Evolutionary conservation across 2,888 invertebrate species (phyloP).

Genomic region (Halictus ligatus): DNA sequence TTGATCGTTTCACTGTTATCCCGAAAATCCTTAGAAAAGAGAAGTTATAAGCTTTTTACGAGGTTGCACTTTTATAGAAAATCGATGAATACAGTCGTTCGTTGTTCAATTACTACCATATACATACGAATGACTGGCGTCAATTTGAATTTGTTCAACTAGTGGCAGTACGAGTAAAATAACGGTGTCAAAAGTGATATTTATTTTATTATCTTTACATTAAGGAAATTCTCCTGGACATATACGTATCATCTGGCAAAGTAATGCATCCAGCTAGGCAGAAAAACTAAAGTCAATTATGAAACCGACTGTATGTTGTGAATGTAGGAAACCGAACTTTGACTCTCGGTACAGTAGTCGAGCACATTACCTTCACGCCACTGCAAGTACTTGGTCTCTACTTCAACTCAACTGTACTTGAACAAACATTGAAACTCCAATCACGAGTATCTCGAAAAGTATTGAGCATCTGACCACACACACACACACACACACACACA

Average conservation of each 20-base stretch:
- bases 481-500: neutral
- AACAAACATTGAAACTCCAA: constrained; percentile 6
- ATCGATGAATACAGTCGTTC: neutral
- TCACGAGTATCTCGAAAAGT: constrained; percentile 11
- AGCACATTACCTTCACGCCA: neutral
- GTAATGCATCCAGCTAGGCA: too few species aligned
- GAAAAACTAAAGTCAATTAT: too few species aligned
- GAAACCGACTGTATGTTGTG: neutral
- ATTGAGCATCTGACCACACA: neutral
- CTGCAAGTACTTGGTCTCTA: neutral
- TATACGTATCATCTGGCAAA: too few species aligned
- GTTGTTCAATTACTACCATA: neutral
- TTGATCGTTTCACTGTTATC: neutral
- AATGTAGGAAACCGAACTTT: neutral
- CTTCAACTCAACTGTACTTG: neutral
- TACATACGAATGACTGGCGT: neutral
- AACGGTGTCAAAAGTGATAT: neutral
- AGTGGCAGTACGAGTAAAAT: too few species aligned
- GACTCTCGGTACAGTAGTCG: neutral
- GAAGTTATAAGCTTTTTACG: neutral
- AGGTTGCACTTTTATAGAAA: neutral
- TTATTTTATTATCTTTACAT: neutral
- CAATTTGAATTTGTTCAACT: neutral
- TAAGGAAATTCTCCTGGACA: too few species aligned
- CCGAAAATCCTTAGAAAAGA: neutral